Conservation (phyloP, 2,797 vertebrate genomes). For the Sphenodon punctatus region DNA sequence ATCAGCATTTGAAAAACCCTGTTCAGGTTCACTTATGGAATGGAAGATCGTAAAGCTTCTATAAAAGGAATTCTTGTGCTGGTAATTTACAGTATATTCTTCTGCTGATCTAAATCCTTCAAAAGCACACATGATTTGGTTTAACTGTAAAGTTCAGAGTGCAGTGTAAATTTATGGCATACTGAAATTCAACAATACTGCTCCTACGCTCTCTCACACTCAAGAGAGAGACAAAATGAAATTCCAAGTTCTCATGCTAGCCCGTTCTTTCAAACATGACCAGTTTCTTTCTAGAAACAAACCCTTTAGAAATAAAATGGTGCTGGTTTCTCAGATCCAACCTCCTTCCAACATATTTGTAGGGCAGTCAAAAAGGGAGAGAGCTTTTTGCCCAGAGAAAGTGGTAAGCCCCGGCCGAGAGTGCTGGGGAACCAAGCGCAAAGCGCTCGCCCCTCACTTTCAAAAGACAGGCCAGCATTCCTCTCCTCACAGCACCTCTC, state of each 20-base stretch:
- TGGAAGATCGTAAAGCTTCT: neutral
- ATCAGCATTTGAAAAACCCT: slow-evolving; percentile 23
- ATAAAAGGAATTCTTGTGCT: neutral
- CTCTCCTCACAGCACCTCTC: no score
- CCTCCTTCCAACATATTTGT: neutral
- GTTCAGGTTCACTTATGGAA: slow-evolving; percentile 2
- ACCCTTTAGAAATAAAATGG: neutral
- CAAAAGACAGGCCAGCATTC: no score
- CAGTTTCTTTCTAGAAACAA: neutral
- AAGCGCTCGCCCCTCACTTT: no score
- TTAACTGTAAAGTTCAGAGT: neutral
- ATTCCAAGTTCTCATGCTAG: no score
- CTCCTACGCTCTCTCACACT: neutral
- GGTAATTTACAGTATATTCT: neutral
- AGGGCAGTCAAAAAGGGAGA: neutral
- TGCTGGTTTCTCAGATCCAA: neutral
- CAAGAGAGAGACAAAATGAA: no score
- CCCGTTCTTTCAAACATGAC: neutral
- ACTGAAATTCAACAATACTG: neutral
- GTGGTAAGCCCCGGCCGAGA: no score
- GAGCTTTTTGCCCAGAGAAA: no score
- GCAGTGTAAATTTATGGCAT: neutral
- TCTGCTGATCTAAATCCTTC: slow-evolving; percentile 4
- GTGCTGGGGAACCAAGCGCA: no score
- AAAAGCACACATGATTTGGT: neutral